Conservation (phyloP, 2,113 vertebrate genomes). For the Neotragus moschatus region DNA sequence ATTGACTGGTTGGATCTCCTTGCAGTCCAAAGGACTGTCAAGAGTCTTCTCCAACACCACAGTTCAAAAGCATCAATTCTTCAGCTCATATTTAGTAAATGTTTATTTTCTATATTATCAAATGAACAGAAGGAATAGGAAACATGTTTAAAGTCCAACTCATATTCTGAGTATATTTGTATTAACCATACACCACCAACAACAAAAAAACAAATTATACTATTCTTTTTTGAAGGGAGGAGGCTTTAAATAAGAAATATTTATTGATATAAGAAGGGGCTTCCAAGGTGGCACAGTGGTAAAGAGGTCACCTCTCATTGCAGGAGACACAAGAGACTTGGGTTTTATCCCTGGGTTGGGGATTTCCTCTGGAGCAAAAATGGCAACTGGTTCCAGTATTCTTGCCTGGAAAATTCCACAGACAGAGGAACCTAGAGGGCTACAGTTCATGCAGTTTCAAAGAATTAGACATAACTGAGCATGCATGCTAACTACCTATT, state of each 20-base stretch:
- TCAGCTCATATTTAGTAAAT: neutral
- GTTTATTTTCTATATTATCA: neutral
- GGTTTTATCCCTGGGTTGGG: fast-evolving
- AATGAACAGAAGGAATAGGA: neutral
- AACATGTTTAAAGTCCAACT: neutral
- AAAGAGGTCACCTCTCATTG: neutral
- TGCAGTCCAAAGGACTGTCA: neutral
- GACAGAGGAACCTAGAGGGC: neutral
- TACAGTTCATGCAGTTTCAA: neutral
- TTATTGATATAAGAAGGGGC: neutral
- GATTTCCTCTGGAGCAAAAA: neutral
- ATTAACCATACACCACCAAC: neutral
- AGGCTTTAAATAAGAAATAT: neutral
- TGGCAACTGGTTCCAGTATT: neutral
- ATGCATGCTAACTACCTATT: neutral
- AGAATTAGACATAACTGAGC: neutral
- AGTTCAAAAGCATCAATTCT: neutral
- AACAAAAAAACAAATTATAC: neutral
- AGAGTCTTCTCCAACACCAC: neutral
- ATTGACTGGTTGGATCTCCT: neutral
- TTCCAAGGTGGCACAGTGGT: neutral
- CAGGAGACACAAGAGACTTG: neutral
- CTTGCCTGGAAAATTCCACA: neutral
- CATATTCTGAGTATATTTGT: neutral
- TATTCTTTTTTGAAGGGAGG: neutral